A percentile compares a stretch with the other conserved stretches of the same genome.
These are phyloP conservation scores for Eurypyga helias DNA, from an alignment of 2,113 vertebrate species.

Conservation along the genomic window DNA sequence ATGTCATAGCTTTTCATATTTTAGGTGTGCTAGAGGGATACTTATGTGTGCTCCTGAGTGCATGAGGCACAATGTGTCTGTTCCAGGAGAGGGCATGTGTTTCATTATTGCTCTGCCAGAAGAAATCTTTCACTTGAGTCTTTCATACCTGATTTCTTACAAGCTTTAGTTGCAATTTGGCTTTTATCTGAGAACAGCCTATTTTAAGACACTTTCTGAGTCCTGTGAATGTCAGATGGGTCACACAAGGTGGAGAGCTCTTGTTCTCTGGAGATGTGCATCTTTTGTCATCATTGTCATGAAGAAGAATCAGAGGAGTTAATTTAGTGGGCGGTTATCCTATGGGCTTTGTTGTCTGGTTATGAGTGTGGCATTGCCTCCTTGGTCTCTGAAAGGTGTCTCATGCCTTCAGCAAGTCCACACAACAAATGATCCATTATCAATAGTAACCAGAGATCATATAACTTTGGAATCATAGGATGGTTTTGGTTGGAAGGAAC, in stretches of 20 bases:
- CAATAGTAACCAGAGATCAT: accelerated
- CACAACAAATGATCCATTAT: not conserved
- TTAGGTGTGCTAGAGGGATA: not conserved
- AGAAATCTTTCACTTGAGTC: not conserved
- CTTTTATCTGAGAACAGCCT: not conserved
- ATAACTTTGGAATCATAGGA: too few relatives aligned
- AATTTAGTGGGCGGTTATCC: not conserved
- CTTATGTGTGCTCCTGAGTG: accelerated
- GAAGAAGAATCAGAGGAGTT: not conserved
- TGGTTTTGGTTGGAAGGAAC: too few relatives aligned
- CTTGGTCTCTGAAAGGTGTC: not conserved
- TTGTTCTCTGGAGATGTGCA: not conserved
- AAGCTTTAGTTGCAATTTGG: not conserved
- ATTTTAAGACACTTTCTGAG: not conserved
- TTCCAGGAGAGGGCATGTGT: not conserved
- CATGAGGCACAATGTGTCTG: accelerated
- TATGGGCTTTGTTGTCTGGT: not conserved
- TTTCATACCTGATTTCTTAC: not conserved
- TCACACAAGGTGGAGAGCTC: not conserved
- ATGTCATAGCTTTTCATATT: not conserved
- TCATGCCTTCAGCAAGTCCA: not conserved
- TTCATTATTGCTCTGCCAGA: not conserved
- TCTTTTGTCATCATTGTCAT: not conserved
- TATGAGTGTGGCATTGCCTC: not conserved
- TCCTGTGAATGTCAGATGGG: not conserved